A percentile compares a stretch with the other conserved stretches of the same genome.
phyloP scores from a whole-genome alignment of 2,113 vertebrate genomes.

The Dicerorhinus sumatrensis region DNA sequence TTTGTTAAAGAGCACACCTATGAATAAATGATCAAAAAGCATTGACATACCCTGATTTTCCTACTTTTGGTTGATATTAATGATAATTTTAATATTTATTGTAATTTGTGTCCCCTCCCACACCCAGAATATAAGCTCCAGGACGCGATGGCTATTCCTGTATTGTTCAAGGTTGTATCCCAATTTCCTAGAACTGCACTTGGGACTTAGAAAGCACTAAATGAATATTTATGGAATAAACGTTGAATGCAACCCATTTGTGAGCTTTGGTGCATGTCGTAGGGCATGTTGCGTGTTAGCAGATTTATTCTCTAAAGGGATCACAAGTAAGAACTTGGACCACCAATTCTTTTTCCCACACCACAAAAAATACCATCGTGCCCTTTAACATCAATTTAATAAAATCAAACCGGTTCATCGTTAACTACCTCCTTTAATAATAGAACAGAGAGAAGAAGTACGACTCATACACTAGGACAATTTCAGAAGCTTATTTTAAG shows the following conservation, averaged over 20 bases:
- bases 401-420: background rate
- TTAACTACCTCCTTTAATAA: background rate
- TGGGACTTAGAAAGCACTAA: background rate
- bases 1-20: background rate
- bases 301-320: conserved; percentile 13
- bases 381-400: background rate
- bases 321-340: background rate
- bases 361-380: background rate
- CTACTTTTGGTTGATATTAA: background rate
- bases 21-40: background rate
- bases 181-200: background rate
- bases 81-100: background rate
- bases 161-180: background rate
- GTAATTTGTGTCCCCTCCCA: background rate
- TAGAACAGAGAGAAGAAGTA: background rate
- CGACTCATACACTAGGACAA: background rate
- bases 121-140: background rate
- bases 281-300: background rate
- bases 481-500: background rate
- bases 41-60: background rate
- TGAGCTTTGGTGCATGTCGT: background rate
- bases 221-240: background rate
- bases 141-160: background rate
- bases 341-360: background rate
- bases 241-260: background rate